Evolutionary conservation across 2,797 vertebrate species (phyloP).

Genomic region (Alcedo atthis): DNA sequence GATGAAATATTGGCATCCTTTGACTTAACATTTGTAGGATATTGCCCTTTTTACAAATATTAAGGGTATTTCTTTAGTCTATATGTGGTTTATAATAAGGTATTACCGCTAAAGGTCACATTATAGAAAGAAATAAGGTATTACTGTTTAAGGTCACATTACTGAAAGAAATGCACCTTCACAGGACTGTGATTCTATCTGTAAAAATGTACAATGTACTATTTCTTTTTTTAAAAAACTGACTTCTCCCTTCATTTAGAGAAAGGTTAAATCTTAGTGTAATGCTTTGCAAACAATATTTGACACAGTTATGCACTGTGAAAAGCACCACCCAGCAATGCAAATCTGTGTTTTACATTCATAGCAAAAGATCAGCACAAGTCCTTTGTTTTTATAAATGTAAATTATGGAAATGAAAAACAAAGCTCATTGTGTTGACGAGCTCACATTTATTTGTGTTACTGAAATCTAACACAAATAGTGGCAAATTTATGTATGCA

Average conservation of each 20-base stretch:
- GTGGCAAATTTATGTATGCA: constrained; percentile 76
- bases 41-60: not conserved
- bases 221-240: not conserved
- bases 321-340: constrained; percentile 77
- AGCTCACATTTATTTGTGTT: constrained; percentile 77
- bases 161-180: constrained; percentile 62
- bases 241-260: constrained; percentile 18
- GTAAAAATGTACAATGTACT: not conserved
- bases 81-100: not conserved
- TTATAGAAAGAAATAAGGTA: constrained; percentile 5
- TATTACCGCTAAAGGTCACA: not conserved
- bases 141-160: not conserved
- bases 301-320: constrained; percentile 39
- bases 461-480: constrained; percentile 76
- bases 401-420: constrained; percentile 62
- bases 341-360: constrained; percentile 82
- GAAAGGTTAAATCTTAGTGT: constrained; percentile 30
- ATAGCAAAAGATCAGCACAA: constrained; percentile 74
- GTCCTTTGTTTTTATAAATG: constrained; percentile 74
- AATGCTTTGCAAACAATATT: constrained; percentile 49
- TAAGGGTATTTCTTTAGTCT: not conserved
- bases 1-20: not conserved
- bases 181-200: not conserved
- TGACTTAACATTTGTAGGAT: not conserved
- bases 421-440: constrained; percentile 75